phyloP scores from a whole-genome alignment of 2,888 invertebrate species.

The Thalpophila matura region DNA sequence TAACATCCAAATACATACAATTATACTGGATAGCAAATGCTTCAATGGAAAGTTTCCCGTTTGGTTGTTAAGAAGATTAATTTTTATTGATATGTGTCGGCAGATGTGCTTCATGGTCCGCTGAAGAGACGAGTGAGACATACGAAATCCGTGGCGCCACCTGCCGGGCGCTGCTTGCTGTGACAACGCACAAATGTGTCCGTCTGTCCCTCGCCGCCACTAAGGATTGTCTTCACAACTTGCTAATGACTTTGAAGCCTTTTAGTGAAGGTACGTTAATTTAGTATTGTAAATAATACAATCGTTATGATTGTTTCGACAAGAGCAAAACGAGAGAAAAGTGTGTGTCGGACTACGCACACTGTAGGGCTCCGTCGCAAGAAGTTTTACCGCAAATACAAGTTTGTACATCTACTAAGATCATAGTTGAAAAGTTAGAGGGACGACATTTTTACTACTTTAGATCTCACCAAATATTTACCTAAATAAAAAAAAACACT shows the following conservation, averaged over 20 bases:
- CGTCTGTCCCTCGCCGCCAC: slow-evolving; percentile 77
- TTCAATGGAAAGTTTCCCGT: too few relatives aligned
- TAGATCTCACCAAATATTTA: too few relatives aligned
- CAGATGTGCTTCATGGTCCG: slow-evolving; percentile 79
- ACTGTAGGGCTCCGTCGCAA: too few relatives aligned
- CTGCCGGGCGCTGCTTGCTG: slow-evolving; percentile 76
- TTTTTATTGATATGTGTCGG: too few relatives aligned
- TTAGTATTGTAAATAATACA: slow-evolving; percentile 9
- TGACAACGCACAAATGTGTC: slow-evolving; percentile 74
- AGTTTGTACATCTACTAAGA: too few relatives aligned
- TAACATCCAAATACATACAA: too few relatives aligned
- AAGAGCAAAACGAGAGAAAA: not conserved
- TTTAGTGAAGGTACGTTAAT: slow-evolving; percentile 71
- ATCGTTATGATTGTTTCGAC: not conserved
- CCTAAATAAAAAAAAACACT: too few relatives aligned
- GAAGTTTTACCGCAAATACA: too few relatives aligned
- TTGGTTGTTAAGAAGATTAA: too few relatives aligned
- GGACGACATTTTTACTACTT: too few relatives aligned
- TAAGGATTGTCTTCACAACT: slow-evolving; percentile 81
- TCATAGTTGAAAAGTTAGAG: too few relatives aligned
- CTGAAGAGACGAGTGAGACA: slow-evolving; percentile 58
- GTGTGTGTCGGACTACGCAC: not conserved
- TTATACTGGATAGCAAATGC: too few relatives aligned
- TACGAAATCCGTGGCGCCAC: slow-evolving; percentile 69
- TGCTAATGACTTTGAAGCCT: slow-evolving; percentile 74